These are phyloP conservation scores for Neria commutata DNA, from an alignment of 2,888 invertebrate species.

Conservation along the genomic window DNA sequence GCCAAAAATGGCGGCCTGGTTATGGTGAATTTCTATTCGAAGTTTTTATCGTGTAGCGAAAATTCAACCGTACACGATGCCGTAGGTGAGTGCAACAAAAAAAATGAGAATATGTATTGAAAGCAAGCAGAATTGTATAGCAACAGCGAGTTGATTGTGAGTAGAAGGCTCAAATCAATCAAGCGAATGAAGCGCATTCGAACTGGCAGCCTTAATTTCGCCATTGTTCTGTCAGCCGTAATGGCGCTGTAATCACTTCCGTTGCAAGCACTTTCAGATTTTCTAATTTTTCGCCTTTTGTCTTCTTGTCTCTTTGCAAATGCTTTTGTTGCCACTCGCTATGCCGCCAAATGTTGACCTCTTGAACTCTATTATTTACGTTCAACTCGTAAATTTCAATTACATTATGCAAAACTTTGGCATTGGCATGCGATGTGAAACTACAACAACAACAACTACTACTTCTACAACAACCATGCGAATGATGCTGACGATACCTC, in stretches of 20 bases:
- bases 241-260: slow-evolving; percentile 50
- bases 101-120: slow-evolving; percentile 5
- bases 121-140: slow-evolving; percentile 4
- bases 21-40: slow-evolving; percentile 86
- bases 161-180: slow-evolving; percentile 45
- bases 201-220: slow-evolving; percentile 31
- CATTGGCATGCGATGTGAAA: too few relatives aligned
- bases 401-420: too few relatives aligned
- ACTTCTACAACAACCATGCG: not conserved
- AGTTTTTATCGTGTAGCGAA: slow-evolving; percentile 77
- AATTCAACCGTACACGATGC: slow-evolving; percentile 79
- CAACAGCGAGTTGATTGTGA: not conserved
- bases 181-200: slow-evolving; percentile 19
- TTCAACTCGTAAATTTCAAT: slow-evolving; percentile 5
- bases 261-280: slow-evolving; percentile 29
- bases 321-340: not conserved
- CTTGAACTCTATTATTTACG: slow-evolving; percentile 1
- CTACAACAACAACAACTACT: slow-evolving; percentile 24
- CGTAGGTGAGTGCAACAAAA: slow-evolving; percentile 68
- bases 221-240: slow-evolving; percentile 41
- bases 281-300: slow-evolving; percentile 10
- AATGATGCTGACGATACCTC: not conserved
- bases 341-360: slow-evolving; percentile 3
- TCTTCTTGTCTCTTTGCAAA: not conserved
- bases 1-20: slow-evolving; percentile 81